A percentile compares a stretch with the other conserved stretches of the same genome.
Conservation (phyloP, 2,113 vertebrate species). For the Eleginops maclovinus region DNA sequence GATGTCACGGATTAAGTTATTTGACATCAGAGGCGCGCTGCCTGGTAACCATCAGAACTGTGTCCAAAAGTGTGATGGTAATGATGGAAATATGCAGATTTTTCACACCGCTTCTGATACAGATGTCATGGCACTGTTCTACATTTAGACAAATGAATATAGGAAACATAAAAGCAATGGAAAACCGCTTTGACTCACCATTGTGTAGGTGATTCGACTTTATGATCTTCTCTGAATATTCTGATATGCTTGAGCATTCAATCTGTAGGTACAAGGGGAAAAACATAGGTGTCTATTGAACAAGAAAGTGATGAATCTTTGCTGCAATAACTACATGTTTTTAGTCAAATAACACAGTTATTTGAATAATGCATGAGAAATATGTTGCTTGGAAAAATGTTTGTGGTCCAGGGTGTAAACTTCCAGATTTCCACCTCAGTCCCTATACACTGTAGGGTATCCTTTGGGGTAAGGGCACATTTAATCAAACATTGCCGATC, state of each 20-base stretch:
- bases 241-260: conserved; percentile 98
- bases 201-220: conserved; percentile 97
- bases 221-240: conserved; percentile 99
- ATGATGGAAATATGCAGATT: conserved; percentile 53
- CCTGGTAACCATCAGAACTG: conserved; percentile 64
- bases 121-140: neutral
- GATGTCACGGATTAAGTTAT: conserved; percentile 56
- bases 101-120: conserved; percentile 31
- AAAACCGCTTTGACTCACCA: conserved; percentile 83
- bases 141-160: conserved; percentile 11
- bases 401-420: neutral
- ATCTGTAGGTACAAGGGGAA: conserved; percentile 86
- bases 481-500: conserved; percentile 47
- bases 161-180: neutral
- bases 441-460: neutral
- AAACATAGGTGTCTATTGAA: too few relatives aligned
- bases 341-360: neutral
- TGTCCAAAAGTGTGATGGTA: conserved; percentile 63
- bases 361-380: neutral
- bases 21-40: conserved; percentile 61
- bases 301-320: neutral
- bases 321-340: neutral
- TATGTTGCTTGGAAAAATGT: neutral
- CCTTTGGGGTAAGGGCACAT: conserved; percentile 39
- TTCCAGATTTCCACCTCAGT: neutral